Conservation (phyloP, 2,888 invertebrate genomes). For the Meiosimyza decipiens region DNA sequence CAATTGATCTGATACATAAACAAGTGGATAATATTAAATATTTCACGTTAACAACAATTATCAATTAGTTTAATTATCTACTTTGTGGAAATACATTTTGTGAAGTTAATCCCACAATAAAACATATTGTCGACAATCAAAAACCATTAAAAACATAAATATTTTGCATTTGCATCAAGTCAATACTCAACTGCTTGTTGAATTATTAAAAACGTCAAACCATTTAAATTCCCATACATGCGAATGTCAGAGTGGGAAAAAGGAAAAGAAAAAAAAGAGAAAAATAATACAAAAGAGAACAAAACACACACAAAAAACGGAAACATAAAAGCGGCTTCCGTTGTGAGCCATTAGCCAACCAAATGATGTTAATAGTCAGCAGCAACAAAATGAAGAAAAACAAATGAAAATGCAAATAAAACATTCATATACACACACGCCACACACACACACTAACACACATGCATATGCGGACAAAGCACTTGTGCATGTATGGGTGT, state of each 20-base stretch:
- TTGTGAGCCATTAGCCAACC: conserved; percentile 29
- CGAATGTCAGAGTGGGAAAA: background rate
- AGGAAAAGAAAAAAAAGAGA: background rate
- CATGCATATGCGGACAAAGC: background rate
- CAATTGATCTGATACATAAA: too few species aligned
- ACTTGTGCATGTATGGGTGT: conserved; percentile 9
- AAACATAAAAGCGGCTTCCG: background rate
- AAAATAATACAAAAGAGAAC: background rate
- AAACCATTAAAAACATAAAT: background rate
- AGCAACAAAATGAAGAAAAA: background rate
- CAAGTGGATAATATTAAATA: too few species aligned
- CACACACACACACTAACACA: background rate
- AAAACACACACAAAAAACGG: background rate
- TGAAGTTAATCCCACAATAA: background rate
- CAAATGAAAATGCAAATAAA: too few species aligned
- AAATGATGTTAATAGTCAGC: conserved; percentile 21
- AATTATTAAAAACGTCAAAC: too few species aligned
- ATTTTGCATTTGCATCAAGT: background rate
- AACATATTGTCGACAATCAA: background rate
- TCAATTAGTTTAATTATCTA: conserved; percentile 3
- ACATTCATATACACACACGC: background rate
- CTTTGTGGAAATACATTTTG: background rate
- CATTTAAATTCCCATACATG: background rate
- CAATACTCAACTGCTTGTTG: too few species aligned
- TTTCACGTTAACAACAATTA: too few species aligned